phyloP scores from a whole-genome alignment of 1,140 invertebrate genomes.

The Panagrolaimus sp. region DNA sequence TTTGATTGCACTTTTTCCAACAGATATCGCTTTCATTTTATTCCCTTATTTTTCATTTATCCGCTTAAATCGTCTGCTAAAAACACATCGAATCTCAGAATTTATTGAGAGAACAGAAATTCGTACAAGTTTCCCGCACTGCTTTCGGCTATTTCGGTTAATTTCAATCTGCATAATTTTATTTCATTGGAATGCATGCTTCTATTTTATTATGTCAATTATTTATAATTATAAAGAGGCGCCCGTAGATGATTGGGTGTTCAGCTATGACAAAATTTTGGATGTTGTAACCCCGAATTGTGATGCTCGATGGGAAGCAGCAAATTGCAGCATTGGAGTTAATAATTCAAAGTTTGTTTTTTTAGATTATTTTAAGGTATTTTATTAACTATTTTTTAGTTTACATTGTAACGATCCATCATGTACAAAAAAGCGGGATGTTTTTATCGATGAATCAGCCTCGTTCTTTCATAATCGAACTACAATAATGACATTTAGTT shows the following conservation, averaged over 20 bases:
- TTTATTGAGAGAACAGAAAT: constrained; percentile 87
- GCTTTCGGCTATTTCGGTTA: constrained; percentile 59
- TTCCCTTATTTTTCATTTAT: constrained; percentile 75
- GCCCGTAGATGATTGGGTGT: constrained; percentile 39
- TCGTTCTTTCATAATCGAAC: constrained; percentile 7
- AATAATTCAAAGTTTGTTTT: too few relatives aligned
- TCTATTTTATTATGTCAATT: constrained; percentile 85
- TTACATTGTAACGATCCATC: neutral
- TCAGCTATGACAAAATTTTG: constrained; percentile 36
- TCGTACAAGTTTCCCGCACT: constrained; percentile 79
- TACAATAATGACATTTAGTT: neutral
- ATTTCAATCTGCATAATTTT: constrained; percentile 78
- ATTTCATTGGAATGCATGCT: constrained; percentile 91
- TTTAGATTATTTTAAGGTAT: neutral
- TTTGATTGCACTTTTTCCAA: constrained; percentile 74
- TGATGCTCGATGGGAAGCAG: constrained; percentile 25
- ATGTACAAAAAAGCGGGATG: neutral
- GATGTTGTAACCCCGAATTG: constrained; percentile 33
- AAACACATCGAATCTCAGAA: constrained; percentile 73
- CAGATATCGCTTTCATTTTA: constrained; percentile 73
- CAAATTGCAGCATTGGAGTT: neutral
- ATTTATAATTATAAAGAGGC: constrained; percentile 40
- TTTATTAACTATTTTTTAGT: neutral
- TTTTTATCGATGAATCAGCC: neutral
- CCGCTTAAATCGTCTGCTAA: constrained; percentile 74